A percentile compares a stretch with the other conserved stretches of the same genome.
These are phyloP conservation scores for Lycodopsis pacificus DNA, from an alignment of 2,797 vertebrate genomes.

Conservation along the genomic window DNA sequence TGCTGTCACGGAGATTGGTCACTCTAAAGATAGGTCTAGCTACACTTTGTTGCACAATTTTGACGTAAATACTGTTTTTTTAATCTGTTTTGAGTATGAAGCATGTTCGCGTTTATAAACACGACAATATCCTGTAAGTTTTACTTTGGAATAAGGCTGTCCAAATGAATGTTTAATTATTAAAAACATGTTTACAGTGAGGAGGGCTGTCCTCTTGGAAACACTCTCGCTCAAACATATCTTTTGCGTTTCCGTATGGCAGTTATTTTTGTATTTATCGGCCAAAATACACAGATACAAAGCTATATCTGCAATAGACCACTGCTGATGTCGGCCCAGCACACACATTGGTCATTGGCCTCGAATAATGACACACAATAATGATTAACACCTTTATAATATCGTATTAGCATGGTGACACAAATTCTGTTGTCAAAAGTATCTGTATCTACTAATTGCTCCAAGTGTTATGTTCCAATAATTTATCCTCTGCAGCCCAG, in stretches of 20 bases:
- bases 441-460: conserved; percentile 30
- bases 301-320: background rate
- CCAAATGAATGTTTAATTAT: background rate
- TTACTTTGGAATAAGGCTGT: background rate
- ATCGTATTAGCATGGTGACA: background rate
- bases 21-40: conserved; percentile 22
- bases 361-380: background rate
- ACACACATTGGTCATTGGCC: background rate
- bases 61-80: background rate
- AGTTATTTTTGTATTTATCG: background rate
- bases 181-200: background rate
- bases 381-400: background rate
- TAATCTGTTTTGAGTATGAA: background rate
- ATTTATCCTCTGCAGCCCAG: conserved; percentile 41
- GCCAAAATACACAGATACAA: background rate
- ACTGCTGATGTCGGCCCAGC: background rate
- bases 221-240: background rate
- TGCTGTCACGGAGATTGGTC: conserved; percentile 66
- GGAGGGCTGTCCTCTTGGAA: background rate
- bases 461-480: conserved; percentile 36
- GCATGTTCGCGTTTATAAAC: background rate
- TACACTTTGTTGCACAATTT: conserved; percentile 16
- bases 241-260: background rate
- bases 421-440: conserved; percentile 29
- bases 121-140: background rate